Evolutionary conservation across 2,888 invertebrate species (phyloP).

Genomic region (Coecobrya sp.): DNA sequence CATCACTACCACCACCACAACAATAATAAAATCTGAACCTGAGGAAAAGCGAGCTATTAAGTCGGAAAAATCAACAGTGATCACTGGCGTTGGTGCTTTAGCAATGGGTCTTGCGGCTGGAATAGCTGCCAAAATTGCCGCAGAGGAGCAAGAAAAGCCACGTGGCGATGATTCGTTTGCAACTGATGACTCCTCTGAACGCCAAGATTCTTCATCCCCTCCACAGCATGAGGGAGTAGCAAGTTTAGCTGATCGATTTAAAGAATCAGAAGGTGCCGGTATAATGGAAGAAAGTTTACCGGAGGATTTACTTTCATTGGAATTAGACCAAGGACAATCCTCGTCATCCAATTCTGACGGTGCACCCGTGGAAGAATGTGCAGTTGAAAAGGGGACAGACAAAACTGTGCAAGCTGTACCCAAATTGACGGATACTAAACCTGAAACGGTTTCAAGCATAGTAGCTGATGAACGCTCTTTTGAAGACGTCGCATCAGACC

Average conservation of each 20-base stretch:
- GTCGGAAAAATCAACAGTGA: constrained; percentile 3
- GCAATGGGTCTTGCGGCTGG: constrained; percentile 75
- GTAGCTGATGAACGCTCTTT: constrained; percentile 61
- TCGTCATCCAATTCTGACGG: constrained; percentile 74
- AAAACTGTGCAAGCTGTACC: constrained; percentile 70
- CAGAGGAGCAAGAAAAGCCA: constrained; percentile 56
- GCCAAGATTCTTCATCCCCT: constrained; percentile 38
- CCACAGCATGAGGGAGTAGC: constrained; percentile 6
- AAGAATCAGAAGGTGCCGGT: constrained; percentile 74
- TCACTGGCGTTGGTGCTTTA: constrained; percentile 63
- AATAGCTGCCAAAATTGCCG: constrained; percentile 46
- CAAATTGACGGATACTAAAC: not conserved
- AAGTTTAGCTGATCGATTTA: constrained; percentile 70
- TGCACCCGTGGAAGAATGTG: constrained; percentile 76
- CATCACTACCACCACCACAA: constrained; percentile 15
- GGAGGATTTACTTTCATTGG: constrained; percentile 81
- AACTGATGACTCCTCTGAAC: constrained; percentile 39
- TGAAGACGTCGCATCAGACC: constrained; percentile 81
- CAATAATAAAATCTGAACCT: constrained; percentile 14
- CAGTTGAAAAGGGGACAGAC: constrained; percentile 83
- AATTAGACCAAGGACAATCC: constrained; percentile 78
- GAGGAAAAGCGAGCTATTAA: not conserved
- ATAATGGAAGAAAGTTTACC: constrained; percentile 83
- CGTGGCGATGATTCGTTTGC: constrained; percentile 41
- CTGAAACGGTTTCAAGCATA: not conserved